These are phyloP conservation scores for Brachyopa scutellaris DNA, from an alignment of 2,888 invertebrate species.

Conservation along the genomic window DNA sequence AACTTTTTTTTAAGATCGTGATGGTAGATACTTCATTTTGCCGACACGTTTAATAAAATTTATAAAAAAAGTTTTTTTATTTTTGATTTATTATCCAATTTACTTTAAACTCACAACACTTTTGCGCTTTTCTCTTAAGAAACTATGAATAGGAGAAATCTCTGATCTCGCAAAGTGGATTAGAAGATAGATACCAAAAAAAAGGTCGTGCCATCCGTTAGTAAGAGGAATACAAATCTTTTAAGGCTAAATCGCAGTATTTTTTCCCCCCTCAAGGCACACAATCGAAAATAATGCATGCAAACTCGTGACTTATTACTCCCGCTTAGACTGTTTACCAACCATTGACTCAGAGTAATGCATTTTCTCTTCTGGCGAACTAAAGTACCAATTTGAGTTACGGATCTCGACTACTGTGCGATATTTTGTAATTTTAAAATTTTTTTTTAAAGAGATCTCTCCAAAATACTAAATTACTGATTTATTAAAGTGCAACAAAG, in stretches of 20 bases:
- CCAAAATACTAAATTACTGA: not conserved
- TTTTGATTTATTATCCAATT: not conserved
- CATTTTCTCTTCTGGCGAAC: slow-evolving; percentile 11
- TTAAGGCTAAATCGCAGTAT: too few relatives aligned
- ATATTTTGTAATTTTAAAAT: not conserved
- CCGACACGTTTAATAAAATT: not conserved
- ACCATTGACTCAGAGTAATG: slow-evolving; percentile 28
- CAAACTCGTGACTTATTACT: slow-evolving; percentile 42
- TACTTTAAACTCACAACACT: slow-evolving; percentile 2
- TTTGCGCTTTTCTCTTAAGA: not conserved
- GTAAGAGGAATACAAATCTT: not conserved
- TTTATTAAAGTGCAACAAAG: not conserved
- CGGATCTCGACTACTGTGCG: not conserved
- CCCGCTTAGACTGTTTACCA: slow-evolving; percentile 11
- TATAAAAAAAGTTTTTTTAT: too few relatives aligned
- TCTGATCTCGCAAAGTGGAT: not conserved
- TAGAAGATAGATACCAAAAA: not conserved
- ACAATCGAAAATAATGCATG: slow-evolving; percentile 28
- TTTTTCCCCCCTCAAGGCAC: not conserved
- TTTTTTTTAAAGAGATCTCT: not conserved
- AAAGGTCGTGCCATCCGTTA: not conserved
- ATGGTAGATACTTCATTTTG: not conserved
- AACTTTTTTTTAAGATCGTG: too few relatives aligned
- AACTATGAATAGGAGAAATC: not conserved
- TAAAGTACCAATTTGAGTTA: not conserved